Conservation (phyloP, 2,888 invertebrate species). For the Brachyptera putata region DNA sequence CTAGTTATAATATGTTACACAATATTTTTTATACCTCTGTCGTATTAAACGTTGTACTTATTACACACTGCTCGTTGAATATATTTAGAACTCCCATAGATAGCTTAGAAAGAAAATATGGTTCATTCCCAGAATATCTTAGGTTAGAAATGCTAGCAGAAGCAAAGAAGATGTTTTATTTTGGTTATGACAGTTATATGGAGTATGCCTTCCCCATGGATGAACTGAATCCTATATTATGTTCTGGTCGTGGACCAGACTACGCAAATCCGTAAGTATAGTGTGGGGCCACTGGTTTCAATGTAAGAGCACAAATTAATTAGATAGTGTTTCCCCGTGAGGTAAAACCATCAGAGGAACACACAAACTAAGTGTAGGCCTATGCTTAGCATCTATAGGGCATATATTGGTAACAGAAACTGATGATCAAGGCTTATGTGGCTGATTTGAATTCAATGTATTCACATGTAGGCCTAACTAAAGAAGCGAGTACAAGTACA, state of each 20-base stretch:
- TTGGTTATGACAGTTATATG: constrained; percentile 59
- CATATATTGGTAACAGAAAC: no score
- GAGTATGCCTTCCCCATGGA: constrained; percentile 58
- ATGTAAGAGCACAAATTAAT: no score
- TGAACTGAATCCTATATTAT: constrained; percentile 59
- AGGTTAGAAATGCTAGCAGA: constrained; percentile 43
- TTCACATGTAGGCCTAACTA: no score
- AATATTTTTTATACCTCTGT: not conserved
- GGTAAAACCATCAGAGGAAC: no score
- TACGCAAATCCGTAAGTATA: constrained; percentile 55
- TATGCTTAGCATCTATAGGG: no score
- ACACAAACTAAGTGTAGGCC: no score
- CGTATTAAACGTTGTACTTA: not conserved
- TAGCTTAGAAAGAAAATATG: constrained; percentile 42
- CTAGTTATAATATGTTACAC: constrained; percentile 1
- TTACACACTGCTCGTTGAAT: constrained; percentile 33
- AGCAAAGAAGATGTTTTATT: constrained; percentile 52
- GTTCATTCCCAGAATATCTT: constrained; percentile 42
- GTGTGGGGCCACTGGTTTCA: no score
- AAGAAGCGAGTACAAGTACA: no score
- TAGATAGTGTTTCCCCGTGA: no score
- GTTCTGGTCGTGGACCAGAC: constrained; percentile 58
- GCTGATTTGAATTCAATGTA: no score
- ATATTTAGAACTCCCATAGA: constrained; percentile 40
- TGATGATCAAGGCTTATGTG: no score